Base-by-base conservation (phyloP, 2,888 invertebrate genomes). In the Papilio gigon region DNA sequence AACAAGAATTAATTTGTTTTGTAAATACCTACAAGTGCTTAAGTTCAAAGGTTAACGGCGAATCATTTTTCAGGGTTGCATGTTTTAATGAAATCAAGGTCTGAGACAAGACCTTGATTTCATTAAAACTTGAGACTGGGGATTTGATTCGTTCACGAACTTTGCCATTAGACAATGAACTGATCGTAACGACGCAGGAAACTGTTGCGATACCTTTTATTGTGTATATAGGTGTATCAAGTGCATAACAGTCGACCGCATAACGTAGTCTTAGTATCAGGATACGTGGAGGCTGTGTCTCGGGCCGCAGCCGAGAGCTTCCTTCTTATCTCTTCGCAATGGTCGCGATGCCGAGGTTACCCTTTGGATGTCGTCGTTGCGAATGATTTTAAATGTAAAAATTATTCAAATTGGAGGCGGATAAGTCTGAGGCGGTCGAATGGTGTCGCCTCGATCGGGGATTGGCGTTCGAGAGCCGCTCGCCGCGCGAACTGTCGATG, bases 311-410 rank as follows among this genome's bases (percentile, higher is more conserved):
- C 75, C 80, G 79, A 78, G 78, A 83, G 86, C 81, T 84, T 86
- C 82, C 85, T 87, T 81, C 89, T 90, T 90, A 90, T 90, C 90
- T 90, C 83, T 80, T 82, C 83, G 87, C 87, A 88, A 89, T 89
- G 90, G 89, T 87, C 84, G 88, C 89, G 88, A 90, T 89, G 86
- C 89, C 76, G 85, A 84, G 90, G 91, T 90, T 92, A 92, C 91
- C 91, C 91, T 91, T 92, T 91, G 90, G 90, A 90, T 89, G 90
- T 89, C 86, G 89, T 89, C 90, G 86, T 87, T 84, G 86, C 88
- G 87, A 91, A 90, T 91, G 92, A 92, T 92, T 92, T 90, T 92
- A 92, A 92, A 92, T 92, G 91, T 90, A 91, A 90, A 90, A 92
- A 92, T 92, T 92, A 92, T 92, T 91, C 90, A 91, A 92, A 92